phyloP scores from a whole-genome alignment of 2,797 vertebrate species.

The Tauraco hartlaubi region DNA sequence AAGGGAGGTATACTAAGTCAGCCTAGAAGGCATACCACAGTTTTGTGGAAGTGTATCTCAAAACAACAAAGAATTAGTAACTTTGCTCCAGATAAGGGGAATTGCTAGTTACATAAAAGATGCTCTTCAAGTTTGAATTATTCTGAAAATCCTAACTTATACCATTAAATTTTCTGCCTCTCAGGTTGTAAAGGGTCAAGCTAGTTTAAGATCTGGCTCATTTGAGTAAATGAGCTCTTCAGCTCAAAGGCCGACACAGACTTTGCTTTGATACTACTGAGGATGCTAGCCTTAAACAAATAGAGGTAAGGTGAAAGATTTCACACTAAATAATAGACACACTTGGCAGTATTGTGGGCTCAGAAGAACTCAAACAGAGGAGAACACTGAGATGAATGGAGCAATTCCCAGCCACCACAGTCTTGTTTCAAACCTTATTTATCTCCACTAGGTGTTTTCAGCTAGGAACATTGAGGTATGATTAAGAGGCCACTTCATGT shows the following conservation, averaged over 20 bases:
- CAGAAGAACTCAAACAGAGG: neutral
- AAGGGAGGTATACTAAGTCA: neutral
- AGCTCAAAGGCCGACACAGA: neutral
- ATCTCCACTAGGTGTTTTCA: neutral
- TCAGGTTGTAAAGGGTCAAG: neutral
- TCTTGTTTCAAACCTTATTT: conserved; percentile 9
- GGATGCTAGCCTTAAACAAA: neutral
- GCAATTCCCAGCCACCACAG: neutral
- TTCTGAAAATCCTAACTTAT: neutral
- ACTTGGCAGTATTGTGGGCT: neutral
- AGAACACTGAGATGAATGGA: conserved; percentile 1
- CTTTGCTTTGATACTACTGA: neutral
- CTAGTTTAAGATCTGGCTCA: neutral
- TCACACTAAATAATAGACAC: neutral
- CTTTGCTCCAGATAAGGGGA: neutral
- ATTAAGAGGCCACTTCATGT: neutral
- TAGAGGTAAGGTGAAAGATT: neutral
- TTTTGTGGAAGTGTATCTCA: neutral
- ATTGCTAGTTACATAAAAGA: neutral
- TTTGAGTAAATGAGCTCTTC: neutral
- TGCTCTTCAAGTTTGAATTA: neutral
- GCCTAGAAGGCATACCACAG: neutral
- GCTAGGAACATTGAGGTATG: neutral
- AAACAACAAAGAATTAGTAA: neutral
- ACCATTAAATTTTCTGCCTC: neutral